These are phyloP conservation scores for Drosophila fulvimacula DNA, from an alignment of 2,888 invertebrate genomes.

Conservation along the genomic window DNA sequence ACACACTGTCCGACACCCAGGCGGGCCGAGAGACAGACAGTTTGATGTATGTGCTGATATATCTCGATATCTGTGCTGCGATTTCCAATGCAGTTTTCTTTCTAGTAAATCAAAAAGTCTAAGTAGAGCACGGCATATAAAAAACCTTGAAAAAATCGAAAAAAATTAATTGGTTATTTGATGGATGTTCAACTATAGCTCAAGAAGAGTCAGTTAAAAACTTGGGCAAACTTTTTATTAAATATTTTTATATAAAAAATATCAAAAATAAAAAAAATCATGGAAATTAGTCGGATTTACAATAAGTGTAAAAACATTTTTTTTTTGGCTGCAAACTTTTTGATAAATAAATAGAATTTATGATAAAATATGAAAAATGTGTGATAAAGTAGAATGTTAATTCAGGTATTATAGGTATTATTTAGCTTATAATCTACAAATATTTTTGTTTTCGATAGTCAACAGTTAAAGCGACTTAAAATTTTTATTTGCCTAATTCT, in stretches of 20 bases:
- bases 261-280: no score
- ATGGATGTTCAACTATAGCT: background rate
- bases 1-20: slow-evolving; percentile 38
- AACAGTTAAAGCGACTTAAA: no score
- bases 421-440: no score
- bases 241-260: no score
- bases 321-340: no score
- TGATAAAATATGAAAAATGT: background rate
- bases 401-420: no score
- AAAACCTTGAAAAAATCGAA: background rate
- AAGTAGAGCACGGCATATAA: background rate
- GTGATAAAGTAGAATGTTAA: background rate
- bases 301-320: no score
- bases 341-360: no score
- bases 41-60: slow-evolving; percentile 65
- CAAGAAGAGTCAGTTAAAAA: background rate
- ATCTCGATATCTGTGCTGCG: slow-evolving; percentile 29
- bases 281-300: no score
- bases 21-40: slow-evolving; percentile 32
- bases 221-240: no score
- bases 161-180: background rate
- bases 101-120: slow-evolving; percentile 27
- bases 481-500: no score
- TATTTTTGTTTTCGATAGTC: no score
- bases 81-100: slow-evolving; percentile 22